Conservation (phyloP, 2,797 vertebrate species). For the Sternarchorhynchus goeldii region DNA sequence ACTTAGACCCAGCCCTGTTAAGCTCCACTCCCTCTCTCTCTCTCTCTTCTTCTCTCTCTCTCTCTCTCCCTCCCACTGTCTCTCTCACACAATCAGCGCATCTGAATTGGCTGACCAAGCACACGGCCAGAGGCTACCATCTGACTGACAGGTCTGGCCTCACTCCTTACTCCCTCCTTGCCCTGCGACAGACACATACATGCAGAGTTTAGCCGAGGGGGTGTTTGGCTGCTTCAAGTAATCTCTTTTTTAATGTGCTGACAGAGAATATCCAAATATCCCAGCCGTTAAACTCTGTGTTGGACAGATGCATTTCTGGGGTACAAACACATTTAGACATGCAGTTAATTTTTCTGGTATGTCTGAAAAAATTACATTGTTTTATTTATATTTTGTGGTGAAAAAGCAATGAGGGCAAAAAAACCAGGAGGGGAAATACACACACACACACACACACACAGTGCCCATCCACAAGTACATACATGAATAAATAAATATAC, state of each 20-base stretch:
- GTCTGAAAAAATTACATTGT: neutral
- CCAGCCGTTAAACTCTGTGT: neutral
- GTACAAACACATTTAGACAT: neutral
- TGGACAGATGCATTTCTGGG: neutral
- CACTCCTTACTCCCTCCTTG: neutral
- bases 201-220: conserved; percentile 20
- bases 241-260: conserved; percentile 8
- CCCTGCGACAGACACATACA: conserved; percentile 9
- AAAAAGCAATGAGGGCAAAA: neutral
- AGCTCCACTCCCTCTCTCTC: conserved; percentile 9
- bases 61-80: conserved; percentile 32
- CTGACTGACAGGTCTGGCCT: conserved; percentile 48
- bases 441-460: neutral
- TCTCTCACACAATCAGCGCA: conserved; percentile 52
- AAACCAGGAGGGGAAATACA: neutral
- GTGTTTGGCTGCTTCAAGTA: conserved; percentile 10
- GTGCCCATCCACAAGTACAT: conserved; percentile 29
- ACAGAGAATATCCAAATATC: neutral
- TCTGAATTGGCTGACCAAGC: conserved; percentile 34
- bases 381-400: neutral
- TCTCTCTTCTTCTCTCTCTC: conserved; percentile 30
- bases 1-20: conserved; percentile 23
- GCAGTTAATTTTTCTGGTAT: neutral
- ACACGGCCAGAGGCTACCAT: conserved; percentile 31
- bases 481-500: neutral